Evolutionary conservation across 2,113 vertebrate genomes (phyloP).

Genomic region (Alligator sinensis): DNA sequence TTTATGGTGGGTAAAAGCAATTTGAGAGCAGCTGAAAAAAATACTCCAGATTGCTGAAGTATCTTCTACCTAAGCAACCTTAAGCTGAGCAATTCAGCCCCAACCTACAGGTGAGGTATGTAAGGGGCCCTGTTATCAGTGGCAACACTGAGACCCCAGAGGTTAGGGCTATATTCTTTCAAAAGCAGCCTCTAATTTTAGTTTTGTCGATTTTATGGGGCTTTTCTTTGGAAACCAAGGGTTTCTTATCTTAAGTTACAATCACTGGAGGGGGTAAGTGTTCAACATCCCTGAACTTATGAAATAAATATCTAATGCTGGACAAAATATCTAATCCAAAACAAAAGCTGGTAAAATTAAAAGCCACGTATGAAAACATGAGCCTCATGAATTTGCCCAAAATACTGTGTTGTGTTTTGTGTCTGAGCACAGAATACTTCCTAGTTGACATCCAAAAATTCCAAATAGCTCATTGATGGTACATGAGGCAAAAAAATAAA

Average conservation of each 20-base stretch:
- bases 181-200: not conserved
- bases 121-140: not conserved
- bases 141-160: not conserved
- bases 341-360: not conserved
- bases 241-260: not conserved
- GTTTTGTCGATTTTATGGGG: not conserved
- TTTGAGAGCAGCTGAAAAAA: not conserved
- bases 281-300: not conserved
- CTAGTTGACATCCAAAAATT: not conserved
- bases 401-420: not conserved
- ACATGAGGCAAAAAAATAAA: not conserved
- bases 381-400: not conserved
- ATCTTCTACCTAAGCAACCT: not conserved
- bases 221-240: not conserved
- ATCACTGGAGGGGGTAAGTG: not conserved
- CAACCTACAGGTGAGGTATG: not conserved
- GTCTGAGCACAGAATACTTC: not conserved
- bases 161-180: conserved; percentile 17
- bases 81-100: not conserved
- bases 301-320: not conserved
- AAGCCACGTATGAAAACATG: not conserved
- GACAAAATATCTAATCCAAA: no score
- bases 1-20: not conserved
- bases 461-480: not conserved
- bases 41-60: not conserved